Conservation (phyloP, 2,113 vertebrate genomes). For the Ornithorhynchus anatinus region DNA sequence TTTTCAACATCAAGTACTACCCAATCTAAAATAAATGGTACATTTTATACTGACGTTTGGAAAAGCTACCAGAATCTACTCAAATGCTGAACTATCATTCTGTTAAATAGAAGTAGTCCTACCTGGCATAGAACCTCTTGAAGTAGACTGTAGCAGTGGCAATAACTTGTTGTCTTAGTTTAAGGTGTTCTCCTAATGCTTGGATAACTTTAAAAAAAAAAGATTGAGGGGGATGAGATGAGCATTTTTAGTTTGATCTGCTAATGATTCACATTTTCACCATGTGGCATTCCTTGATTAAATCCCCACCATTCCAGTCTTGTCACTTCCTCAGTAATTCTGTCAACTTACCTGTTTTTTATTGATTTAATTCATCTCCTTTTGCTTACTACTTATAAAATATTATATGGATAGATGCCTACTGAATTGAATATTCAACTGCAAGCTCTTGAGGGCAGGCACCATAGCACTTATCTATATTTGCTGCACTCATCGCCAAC, state of each 20-base stretch:
- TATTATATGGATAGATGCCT: too few relatives aligned
- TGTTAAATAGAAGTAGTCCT: constrained; percentile 61
- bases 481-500: too few relatives aligned
- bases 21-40: constrained; percentile 57
- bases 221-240: neutral
- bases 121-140: constrained; percentile 99
- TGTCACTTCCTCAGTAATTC: too few relatives aligned
- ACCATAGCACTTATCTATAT: too few relatives aligned
- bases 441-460: too few relatives aligned
- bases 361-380: too few relatives aligned
- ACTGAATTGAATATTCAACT: too few relatives aligned
- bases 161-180: constrained; percentile 98
- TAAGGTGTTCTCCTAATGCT: constrained; percentile 97
- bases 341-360: too few relatives aligned
- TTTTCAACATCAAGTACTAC: neutral
- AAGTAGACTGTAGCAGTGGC: constrained; percentile 99
- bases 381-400: too few relatives aligned
- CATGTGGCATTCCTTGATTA: too few relatives aligned
- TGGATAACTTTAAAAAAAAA: constrained; percentile 87
- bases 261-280: too few relatives aligned
- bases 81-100: constrained; percentile 47
- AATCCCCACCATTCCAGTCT: too few relatives aligned
- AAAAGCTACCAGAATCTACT: constrained; percentile 60
- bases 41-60: constrained; percentile 47
- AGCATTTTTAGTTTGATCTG: constrained; percentile 2